Base-by-base conservation (phyloP, 37 sponge, comb jelly and placozoan species). In the Aphrocallistes beatrix region DNA sequence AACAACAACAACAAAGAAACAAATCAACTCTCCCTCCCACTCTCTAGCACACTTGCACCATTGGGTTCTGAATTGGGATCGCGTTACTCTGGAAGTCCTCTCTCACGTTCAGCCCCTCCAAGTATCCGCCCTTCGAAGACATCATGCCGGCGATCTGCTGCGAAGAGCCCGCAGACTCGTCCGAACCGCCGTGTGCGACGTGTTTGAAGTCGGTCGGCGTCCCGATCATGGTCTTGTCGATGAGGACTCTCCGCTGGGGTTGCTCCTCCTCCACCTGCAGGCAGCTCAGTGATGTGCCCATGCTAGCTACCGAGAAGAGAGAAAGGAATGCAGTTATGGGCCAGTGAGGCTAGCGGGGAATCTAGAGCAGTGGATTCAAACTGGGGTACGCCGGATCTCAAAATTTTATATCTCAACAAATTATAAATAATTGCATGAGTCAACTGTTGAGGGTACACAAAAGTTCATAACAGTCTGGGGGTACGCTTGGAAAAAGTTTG, bases 221-320 rank as follows among this genome's bases (percentile, higher is more conserved):
- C n/a, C 75, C 75, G 34, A 60, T 60, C 75, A 60, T 60, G 75
- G 10, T 60, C 21, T 60, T 60, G 34, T 60, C 75, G 75, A 60
- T 60, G 32, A 60, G 75, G 75, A 60, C 75, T 13, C 75, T 3
- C 21, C 75, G 10, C 75, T 60, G 75, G 17, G 75, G 75, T 19
- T 60, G 75, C 34, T 60, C 75, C 75, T 60, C 75, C 21, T 60
- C 75, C 17, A 30, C 32, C 28, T 60, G 75, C 34, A 60, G 34
- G 34, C 75, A 60, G 34, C 10, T 60, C n/a, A 60, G 75, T 25
- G 75, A 60, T 3, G 10, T 60, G 25, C 75, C 75, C 75, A 60
- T 60, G 75, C 75, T n/a, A n/a, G n/a, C n/a, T n/a, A n/a, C n/a
- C n/a, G n/a, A n/a, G n/a, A n/a, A n/a, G n/a, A n/a, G n/a, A n/a